A percentile compares a stretch with the other conserved stretches of the same genome.
Conservation (phyloP, 2,888 invertebrate genomes). For the Empis livida region DNA sequence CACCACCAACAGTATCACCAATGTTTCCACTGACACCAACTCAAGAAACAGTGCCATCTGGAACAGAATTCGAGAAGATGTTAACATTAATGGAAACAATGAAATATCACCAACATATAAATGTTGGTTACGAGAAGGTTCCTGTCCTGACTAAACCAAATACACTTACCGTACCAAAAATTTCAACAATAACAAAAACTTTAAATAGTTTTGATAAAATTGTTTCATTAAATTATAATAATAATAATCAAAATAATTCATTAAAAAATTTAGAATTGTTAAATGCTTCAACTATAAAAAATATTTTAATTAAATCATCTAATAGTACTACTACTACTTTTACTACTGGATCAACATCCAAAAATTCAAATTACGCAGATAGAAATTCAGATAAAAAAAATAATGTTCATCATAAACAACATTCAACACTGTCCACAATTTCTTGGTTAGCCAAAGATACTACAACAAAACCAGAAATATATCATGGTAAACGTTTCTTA, state of each 20-base stretch:
- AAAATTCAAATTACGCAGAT: slow-evolving; percentile 9
- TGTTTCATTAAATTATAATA: too few relatives aligned
- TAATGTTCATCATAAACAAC: background rate
- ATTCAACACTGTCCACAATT: background rate
- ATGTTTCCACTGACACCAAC: slow-evolving; percentile 8
- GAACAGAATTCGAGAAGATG: slow-evolving; percentile 3
- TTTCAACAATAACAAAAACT: too few relatives aligned
- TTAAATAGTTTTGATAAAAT: too few relatives aligned
- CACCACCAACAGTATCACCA: slow-evolving; percentile 16
- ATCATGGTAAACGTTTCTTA: slow-evolving; percentile 27
- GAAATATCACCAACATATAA: too few relatives aligned
- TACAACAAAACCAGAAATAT: slow-evolving; percentile 15
- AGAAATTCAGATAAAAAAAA: slow-evolving; percentile 1
- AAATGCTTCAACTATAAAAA: too few relatives aligned
- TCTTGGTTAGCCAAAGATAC: background rate
- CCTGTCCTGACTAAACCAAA: too few relatives aligned
- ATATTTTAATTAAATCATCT: too few relatives aligned
- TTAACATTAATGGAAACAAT: too few relatives aligned
- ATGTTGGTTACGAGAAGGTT: too few relatives aligned
- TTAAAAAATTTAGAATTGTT: too few relatives aligned
- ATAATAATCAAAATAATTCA: too few relatives aligned
- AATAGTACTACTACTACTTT: background rate
- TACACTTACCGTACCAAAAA: too few relatives aligned
- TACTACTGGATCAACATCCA: slow-evolving; percentile 10
- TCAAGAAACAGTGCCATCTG: slow-evolving; percentile 5